phyloP scores from a whole-genome alignment of 1,140 invertebrate genomes.

The Pseudomyrmex cubaensis region DNA sequence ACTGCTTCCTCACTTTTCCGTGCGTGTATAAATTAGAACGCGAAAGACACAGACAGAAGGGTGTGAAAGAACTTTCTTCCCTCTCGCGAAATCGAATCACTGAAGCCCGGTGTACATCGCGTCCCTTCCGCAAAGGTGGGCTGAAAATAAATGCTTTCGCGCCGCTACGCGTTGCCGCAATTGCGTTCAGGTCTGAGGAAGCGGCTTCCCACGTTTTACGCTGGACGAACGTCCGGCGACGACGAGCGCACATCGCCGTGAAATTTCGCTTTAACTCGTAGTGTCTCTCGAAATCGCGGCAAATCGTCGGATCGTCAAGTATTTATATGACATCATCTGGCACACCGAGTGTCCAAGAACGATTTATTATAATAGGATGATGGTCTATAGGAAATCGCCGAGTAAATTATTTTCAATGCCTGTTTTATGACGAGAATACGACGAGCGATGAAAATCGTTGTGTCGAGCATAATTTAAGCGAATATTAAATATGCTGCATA shows the following conservation, averaged over 20 bases:
- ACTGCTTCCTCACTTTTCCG: no score
- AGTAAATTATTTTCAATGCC: neutral
- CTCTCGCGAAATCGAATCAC: no score
- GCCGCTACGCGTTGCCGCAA: constrained; percentile 46
- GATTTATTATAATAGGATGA: constrained; percentile 31
- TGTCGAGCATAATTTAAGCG: neutral
- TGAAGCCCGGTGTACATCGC: neutral
- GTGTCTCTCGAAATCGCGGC: constrained; percentile 16
- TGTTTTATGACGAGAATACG: constrained; percentile 1
- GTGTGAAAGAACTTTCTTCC: no score
- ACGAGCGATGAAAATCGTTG: neutral
- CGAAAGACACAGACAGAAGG: no score
- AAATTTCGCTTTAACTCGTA: constrained; percentile 28
- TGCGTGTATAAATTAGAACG: no score
- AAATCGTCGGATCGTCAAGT: constrained; percentile 12
- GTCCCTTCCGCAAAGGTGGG: constrained; percentile 65
- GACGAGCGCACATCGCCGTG: neutral
- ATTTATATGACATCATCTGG: constrained; percentile 10
- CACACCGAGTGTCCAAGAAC: neutral
- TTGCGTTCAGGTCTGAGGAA: constrained; percentile 27
- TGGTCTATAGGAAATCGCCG: neutral
- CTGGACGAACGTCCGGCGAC: constrained; percentile 10
- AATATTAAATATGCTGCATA: no score
- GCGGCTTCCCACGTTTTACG: constrained; percentile 28
- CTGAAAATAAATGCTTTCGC: constrained; percentile 72